phyloP scores from a whole-genome alignment of 2,888 invertebrate species.

The Metopia argyrocephala region DNA sequence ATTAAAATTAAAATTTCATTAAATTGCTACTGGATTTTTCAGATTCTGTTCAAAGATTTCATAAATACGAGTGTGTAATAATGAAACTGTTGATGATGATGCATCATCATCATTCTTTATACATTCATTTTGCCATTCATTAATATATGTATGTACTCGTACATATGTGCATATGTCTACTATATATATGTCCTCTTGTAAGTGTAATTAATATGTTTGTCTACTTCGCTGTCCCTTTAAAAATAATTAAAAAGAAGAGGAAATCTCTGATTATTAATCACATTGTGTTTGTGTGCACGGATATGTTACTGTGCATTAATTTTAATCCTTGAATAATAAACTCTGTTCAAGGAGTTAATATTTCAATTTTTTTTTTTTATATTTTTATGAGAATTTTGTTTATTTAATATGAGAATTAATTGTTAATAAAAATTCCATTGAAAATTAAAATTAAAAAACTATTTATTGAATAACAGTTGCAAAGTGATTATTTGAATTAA shows the following conservation, averaged over 20 bases:
- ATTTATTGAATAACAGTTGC: no score
- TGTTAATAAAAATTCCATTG: neutral
- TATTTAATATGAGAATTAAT: no score
- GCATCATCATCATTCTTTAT: neutral
- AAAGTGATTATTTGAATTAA: no score
- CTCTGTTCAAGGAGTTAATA: slow-evolving; percentile 31
- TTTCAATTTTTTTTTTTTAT: slow-evolving; percentile 16
- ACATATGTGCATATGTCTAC: no score
- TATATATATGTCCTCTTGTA: no score
- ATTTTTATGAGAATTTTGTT: no score
- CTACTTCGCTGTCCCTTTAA: neutral
- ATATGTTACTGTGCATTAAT: neutral
- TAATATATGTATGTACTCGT: no score
- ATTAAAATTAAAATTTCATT: slow-evolving; percentile 19
- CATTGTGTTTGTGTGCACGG: neutral
- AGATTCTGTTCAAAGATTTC: neutral
- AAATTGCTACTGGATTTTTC: neutral
- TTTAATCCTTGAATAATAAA: slow-evolving; percentile 22
- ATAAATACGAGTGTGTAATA: no score
- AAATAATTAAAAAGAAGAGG: slow-evolving; percentile 23
- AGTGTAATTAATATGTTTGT: neutral
- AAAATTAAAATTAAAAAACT: no score
- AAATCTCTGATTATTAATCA: slow-evolving; percentile 5
- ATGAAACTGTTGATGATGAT: neutral
- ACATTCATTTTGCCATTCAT: neutral